Evolutionary conservation across 2,888 invertebrate species (phyloP).

Genomic region (Steinernema scapterisci): DNA sequence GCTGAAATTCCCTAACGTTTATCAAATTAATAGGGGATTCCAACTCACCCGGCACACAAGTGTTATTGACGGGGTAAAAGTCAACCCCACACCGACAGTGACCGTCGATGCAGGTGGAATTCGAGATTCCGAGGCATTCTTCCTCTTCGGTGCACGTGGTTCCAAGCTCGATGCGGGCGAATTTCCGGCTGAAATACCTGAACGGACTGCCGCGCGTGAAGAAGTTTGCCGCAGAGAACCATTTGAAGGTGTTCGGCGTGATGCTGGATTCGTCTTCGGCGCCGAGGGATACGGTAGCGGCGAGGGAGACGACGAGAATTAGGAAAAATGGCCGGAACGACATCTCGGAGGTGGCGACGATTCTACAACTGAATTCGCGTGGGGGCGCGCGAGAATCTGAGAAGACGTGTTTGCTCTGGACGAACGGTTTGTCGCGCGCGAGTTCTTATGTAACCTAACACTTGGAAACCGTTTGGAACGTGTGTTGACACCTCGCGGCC

Average conservation of each 20-base stretch:
- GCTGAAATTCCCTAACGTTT: conserved; percentile 34
- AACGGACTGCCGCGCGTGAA: conserved; percentile 7
- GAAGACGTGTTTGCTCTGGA: neutral
- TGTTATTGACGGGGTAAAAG: conserved; percentile 28
- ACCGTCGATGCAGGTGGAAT: conserved; percentile 34
- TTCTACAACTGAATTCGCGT: neutral
- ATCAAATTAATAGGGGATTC: neutral
- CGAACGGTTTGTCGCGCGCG: conserved; percentile 8
- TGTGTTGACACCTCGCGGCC: conserved; percentile 23
- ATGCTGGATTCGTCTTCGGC: neutral
- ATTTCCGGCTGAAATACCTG: conserved; percentile 13
- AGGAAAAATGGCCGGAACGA: neutral
- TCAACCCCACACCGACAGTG: conserved; percentile 35
- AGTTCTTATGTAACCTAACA: conserved; percentile 27
- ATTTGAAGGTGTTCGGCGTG: neutral
- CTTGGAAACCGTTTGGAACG: conserved; percentile 13
- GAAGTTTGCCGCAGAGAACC: conserved; percentile 20
- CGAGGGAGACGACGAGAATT: neutral
- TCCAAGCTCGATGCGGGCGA: conserved; percentile 29
- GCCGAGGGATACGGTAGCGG: conserved; percentile 7
- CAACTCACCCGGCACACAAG: conserved; percentile 27
- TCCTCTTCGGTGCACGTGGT: conserved; percentile 31
- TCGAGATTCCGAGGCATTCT: conserved; percentile 33
- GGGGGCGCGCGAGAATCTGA: neutral
- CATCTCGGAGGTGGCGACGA: neutral